phyloP scores from a whole-genome alignment of 2,797 vertebrate genomes.

The Artibeus jamaicensis region DNA sequence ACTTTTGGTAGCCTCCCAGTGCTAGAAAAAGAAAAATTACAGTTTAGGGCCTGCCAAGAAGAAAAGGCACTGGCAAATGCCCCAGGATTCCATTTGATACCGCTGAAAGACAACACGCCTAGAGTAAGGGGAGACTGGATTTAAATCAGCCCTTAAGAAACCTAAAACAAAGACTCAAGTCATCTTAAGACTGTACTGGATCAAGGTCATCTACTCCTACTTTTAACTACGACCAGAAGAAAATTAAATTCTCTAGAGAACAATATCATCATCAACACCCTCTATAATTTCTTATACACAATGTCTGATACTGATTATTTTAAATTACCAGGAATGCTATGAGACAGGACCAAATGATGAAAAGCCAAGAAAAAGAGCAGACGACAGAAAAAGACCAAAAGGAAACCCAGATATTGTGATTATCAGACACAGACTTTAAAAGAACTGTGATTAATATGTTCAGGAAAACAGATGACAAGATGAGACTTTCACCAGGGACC shows the following conservation, averaged over 20 bases:
- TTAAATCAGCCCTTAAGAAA: constrained; percentile 43
- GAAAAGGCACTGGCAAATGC: constrained; percentile 26
- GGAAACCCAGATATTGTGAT: constrained; percentile 5
- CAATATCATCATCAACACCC: not conserved
- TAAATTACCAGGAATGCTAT: constrained; percentile 18
- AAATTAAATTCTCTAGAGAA: constrained; percentile 49
- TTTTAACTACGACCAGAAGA: constrained; percentile 46
- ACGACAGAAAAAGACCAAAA: constrained; percentile 16
- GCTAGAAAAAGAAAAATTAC: constrained; percentile 29
- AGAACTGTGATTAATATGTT: constrained; percentile 37
- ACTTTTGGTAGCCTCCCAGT: constrained; percentile 1
- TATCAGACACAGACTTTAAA: constrained; percentile 33
- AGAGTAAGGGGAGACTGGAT: constrained; percentile 44
- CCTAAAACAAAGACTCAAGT: constrained; percentile 59
- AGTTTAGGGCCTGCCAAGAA: constrained; percentile 12
- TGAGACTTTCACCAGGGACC: constrained; percentile 23
- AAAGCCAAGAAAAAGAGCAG: constrained; percentile 47
- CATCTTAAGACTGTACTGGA: not conserved
- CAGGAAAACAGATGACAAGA: not conserved
- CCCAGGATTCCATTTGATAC: constrained; percentile 50
- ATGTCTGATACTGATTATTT: constrained; percentile 6
- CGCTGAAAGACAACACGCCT: constrained; percentile 9
- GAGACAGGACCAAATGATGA: constrained; percentile 15
- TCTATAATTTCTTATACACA: not conserved
- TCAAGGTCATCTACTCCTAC: constrained; percentile 40